These are phyloP conservation scores for Heliothis subflexa DNA, from an alignment of 1,140 invertebrate species.

Conservation along the genomic window DNA sequence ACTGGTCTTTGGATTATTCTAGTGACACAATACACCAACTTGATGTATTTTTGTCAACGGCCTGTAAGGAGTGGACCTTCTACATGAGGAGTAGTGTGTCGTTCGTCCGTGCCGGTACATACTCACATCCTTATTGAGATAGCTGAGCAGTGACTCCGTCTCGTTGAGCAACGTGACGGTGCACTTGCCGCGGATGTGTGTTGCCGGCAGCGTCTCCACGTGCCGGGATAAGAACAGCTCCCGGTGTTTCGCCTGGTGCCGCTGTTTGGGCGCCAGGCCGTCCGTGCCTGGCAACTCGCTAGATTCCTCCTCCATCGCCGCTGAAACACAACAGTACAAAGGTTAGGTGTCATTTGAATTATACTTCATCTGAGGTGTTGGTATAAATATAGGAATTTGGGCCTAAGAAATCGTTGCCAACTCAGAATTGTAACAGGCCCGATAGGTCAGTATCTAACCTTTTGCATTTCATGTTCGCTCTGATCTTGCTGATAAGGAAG, in stretches of 20 bases:
- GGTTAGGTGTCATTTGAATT: slow-evolving; percentile 13
- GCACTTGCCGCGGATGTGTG: slow-evolving; percentile 99
- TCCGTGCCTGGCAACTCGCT: slow-evolving; percentile 81
- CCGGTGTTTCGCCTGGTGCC: slow-evolving; percentile 98
- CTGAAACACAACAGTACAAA: slow-evolving; percentile 60
- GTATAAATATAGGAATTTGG: background rate
- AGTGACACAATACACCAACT: too few relatives aligned
- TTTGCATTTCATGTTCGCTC: background rate
- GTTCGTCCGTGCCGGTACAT: slow-evolving; percentile 71
- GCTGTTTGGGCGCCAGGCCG: slow-evolving; percentile 91
- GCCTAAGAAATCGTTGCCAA: slow-evolving; percentile 7
- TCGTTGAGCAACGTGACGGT: slow-evolving; percentile 99
- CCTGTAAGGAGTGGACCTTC: slow-evolving; percentile 1
- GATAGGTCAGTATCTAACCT: slow-evolving; percentile 23
- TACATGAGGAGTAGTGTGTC: background rate
- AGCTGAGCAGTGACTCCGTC: slow-evolving; percentile 97
- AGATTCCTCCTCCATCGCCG: slow-evolving; percentile 84
- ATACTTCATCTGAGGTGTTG: slow-evolving; percentile 2
- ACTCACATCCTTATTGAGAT: slow-evolving; percentile 98
- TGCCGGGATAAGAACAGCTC: slow-evolving; percentile 99
- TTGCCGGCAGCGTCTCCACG: slow-evolving; percentile 98
- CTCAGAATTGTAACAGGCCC: slow-evolving; percentile 6
- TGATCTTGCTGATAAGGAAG: slow-evolving; percentile 14
- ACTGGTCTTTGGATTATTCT: too few relatives aligned
- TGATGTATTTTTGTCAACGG: background rate